phyloP scores from a whole-genome alignment of 2,113 vertebrate genomes.

The Myotis yumanensis region DNA sequence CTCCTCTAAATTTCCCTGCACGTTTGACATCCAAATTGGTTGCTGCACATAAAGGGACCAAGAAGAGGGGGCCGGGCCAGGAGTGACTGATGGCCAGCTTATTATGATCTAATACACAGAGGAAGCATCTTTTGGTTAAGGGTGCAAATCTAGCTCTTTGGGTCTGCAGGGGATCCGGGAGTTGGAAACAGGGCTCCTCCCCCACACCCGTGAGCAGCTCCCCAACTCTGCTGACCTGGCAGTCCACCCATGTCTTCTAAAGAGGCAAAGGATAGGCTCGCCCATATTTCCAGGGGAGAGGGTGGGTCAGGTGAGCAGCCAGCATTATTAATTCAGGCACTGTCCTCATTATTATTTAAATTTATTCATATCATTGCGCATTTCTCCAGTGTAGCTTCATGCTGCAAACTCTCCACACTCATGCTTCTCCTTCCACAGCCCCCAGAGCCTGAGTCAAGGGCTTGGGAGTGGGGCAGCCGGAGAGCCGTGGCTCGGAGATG shows the following conservation, averaged over 20 bases:
- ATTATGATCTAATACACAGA: background rate
- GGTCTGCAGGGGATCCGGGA: background rate
- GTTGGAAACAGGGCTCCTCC: background rate
- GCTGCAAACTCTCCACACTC: slow-evolving; percentile 47
- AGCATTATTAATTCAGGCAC: slow-evolving; percentile 73
- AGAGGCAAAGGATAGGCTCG: background rate
- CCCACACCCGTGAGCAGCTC: background rate
- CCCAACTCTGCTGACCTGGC: background rate
- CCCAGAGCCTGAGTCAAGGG: slow-evolving; percentile 49
- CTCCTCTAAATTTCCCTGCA: background rate
- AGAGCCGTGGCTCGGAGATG: background rate
- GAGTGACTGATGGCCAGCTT: background rate
- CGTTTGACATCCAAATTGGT: background rate
- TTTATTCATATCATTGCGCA: slow-evolving; percentile 74
- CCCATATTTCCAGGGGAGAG: background rate
- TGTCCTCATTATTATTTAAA: slow-evolving; percentile 77
- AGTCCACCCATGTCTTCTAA: background rate
- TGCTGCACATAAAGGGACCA: background rate
- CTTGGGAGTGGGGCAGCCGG: background rate
- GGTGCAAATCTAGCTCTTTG: background rate
- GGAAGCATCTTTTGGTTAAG: background rate
- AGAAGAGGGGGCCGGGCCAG: background rate
- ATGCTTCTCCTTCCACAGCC: slow-evolving; percentile 55
- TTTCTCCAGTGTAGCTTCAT: slow-evolving; percentile 43
- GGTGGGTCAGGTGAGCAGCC: slow-evolving; percentile 67